Base-by-base conservation (phyloP, 2,797 vertebrate genomes). In the Melanotaenia nigrans region DNA sequence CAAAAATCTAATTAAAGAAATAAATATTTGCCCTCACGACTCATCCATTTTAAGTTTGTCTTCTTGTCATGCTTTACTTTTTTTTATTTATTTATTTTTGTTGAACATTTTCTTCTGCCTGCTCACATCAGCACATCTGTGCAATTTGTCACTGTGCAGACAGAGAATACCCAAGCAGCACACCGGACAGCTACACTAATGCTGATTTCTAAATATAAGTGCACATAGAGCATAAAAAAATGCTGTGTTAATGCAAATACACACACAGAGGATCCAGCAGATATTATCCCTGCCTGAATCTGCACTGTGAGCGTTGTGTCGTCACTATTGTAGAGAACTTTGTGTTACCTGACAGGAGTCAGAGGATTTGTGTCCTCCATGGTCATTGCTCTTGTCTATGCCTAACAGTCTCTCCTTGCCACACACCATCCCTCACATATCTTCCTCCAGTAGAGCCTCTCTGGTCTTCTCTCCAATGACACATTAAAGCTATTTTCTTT, bases 311-410 rank as follows among this genome's bases (percentile, higher is more conserved):
- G 67, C 0, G 7, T 64, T 40, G 49, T n/a, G 24, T 14, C 30
- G 75, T 87, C 77, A 35, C 55, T n/a, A 24, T 68, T 79, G 86
- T 76, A 73, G 75, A 89, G 80, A 87, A 87, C 83, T 83, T 75
- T 86, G 85, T 83, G 84, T 86, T 80, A 70, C 87, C 89, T 85
- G 61, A 68, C 89, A 87, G 87, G 90, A 63, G 77, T 80, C 67
- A 66, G 76, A 78, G 77, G 68, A 81, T 87, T 78, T 67, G 61
- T 82, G 81, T 87, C 83, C 83, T 84, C 86, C 71, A 61, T 75
- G 83, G 90, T 90, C 90, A 91, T 92, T 87, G 89, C 73, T 93
- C 92, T 92, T 87, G 66, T 73, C 77, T 81, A 65, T 90, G 90
- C 89, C 89, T 88, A 83, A 73, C 61, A 86, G 90, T 83, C 70